A percentile compares a stretch with the other conserved stretches of the same genome.
phyloP scores from a whole-genome alignment of 1,140 invertebrate genomes.

The Polyergus mexicanus region DNA sequence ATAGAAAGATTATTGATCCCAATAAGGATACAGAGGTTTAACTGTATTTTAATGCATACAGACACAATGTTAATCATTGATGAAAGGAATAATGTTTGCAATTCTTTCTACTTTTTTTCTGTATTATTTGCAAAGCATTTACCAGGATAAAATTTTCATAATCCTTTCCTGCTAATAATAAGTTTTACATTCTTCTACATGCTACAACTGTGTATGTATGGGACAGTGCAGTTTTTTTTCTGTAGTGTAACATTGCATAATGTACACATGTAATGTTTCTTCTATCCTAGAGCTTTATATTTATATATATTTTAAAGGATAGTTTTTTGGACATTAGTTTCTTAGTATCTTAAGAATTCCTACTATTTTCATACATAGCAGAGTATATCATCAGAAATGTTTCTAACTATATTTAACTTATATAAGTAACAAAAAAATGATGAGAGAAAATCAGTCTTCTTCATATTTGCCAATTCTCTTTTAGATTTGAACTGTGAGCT shows the following conservation, averaged over 20 bases:
- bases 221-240: conserved; percentile 21
- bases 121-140: conserved; percentile 23
- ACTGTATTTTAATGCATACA: conserved; percentile 3
- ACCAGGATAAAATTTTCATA: not conserved
- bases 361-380: conserved; percentile 42
- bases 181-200: conserved; percentile 4
- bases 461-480: conserved; percentile 65
- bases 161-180: not conserved
- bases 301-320: conserved; percentile 30
- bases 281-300: conserved; percentile 39
- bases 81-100: not conserved
- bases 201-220: not conserved
- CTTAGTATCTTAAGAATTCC: conserved; percentile 6
- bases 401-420: conserved; percentile 61
- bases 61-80: not conserved
- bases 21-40: not conserved
- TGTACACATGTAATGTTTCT: conserved; percentile 11
- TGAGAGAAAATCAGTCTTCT: conserved; percentile 73
- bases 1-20: not conserved
- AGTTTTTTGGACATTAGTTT: conserved; percentile 9
- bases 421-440: conserved; percentile 62
- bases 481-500: conserved; percentile 49
- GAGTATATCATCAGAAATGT: conserved; percentile 57
- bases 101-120: conserved; percentile 12
- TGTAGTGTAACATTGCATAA: conserved; percentile 50